phyloP scores from a whole-genome alignment of 2,113 vertebrate genomes.

The Dicerorhinus sumatrensis region DNA sequence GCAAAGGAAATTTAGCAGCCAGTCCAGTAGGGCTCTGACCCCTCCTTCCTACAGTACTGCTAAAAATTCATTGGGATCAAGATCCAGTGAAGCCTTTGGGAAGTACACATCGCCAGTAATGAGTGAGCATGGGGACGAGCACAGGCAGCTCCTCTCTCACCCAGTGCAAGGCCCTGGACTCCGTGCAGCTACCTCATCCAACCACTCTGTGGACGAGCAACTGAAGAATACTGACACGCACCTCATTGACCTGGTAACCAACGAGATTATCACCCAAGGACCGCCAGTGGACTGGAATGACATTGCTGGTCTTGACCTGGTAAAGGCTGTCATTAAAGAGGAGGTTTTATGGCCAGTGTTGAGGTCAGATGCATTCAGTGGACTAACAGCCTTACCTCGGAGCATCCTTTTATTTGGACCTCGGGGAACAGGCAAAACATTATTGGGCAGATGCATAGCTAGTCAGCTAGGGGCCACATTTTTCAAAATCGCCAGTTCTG shows the following conservation, averaged over 20 bases:
- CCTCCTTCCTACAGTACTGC: slow-evolving; percentile 96
- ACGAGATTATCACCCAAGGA: slow-evolving; percentile 97
- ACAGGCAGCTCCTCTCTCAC: slow-evolving; percentile 95
- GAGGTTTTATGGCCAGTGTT: slow-evolving; percentile 99
- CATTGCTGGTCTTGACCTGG: slow-evolving; percentile 97
- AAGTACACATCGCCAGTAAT: slow-evolving; percentile 96
- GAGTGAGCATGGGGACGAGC: slow-evolving; percentile 94
- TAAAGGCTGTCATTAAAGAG: slow-evolving; percentile 98
- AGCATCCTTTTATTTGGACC: slow-evolving; percentile 99
- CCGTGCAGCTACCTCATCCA: slow-evolving; percentile 96
- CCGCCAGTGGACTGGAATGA: slow-evolving; percentile 98
- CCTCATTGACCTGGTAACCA: slow-evolving; percentile 98
- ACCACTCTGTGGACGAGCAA: slow-evolving; percentile 96
- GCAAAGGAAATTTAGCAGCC: slow-evolving; percentile 96
- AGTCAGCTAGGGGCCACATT: slow-evolving; percentile 97
- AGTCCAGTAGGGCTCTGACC: slow-evolving; percentile 94
- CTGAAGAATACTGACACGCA: slow-evolving; percentile 97
- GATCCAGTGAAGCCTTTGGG: slow-evolving; percentile 94
- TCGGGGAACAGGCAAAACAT: slow-evolving; percentile 97
- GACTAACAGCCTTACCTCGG: slow-evolving; percentile 95
- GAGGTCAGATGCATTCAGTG: slow-evolving; percentile 97
- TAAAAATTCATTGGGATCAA: slow-evolving; percentile 94
- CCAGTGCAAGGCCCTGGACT: slow-evolving; percentile 93
- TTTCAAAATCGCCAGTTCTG: slow-evolving; percentile 94
- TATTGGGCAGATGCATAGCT: slow-evolving; percentile 97